phyloP scores from a whole-genome alignment of 2,888 invertebrate species.

The Drosophila pegasa region DNA sequence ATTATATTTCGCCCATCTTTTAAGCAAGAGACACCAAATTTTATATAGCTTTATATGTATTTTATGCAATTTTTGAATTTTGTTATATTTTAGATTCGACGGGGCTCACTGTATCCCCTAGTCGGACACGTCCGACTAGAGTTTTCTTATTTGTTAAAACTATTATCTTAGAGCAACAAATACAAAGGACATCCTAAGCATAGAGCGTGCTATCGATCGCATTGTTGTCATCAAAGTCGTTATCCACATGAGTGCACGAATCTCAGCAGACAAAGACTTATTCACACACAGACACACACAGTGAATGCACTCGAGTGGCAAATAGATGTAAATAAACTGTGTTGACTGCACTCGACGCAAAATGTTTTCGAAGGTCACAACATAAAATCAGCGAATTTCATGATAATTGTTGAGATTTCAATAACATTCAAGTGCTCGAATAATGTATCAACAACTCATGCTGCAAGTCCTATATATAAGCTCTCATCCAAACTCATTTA shows the following conservation, averaged over 20 bases:
- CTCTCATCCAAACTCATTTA: conserved; percentile 7
- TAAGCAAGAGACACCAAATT: too few relatives aligned
- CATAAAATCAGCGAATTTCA: conserved; percentile 44
- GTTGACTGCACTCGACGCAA: conserved; percentile 23
- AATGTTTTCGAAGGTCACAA: conserved; percentile 33
- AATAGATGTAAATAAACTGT: conserved; percentile 28
- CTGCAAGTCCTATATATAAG: not conserved
- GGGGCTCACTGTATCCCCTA: too few relatives aligned
- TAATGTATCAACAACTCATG: conserved; percentile 5
- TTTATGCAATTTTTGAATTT: too few relatives aligned
- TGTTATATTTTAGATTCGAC: too few relatives aligned
- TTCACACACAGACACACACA: conserved; percentile 11
- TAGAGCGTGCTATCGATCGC: conserved; percentile 51
- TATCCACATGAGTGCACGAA: conserved; percentile 65
- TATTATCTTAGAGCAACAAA: not conserved
- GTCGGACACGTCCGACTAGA: too few relatives aligned
- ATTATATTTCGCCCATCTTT: too few relatives aligned
- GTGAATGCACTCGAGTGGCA: conserved; percentile 59
- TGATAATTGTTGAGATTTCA: conserved; percentile 44
- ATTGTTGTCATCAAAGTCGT: conserved; percentile 38
- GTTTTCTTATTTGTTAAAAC: too few relatives aligned
- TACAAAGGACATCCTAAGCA: conserved; percentile 4
- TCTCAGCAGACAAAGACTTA: conserved; percentile 33
- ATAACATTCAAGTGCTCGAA: conserved; percentile 31
- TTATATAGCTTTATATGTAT: too few relatives aligned